Base-by-base conservation (phyloP, 2,888 invertebrate genomes). In the Hemicrepidius hirtus region DNA sequence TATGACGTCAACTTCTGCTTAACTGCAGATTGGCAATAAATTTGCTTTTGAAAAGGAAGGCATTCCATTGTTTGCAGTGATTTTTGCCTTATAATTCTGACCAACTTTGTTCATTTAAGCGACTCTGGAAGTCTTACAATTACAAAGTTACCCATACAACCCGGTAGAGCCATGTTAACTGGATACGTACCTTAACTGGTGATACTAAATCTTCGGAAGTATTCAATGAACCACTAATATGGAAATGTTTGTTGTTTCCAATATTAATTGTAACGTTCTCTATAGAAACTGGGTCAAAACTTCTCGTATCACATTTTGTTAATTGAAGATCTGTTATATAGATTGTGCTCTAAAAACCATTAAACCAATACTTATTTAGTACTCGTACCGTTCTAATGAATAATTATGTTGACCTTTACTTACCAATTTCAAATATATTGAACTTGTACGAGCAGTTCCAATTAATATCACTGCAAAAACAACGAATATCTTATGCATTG, bases 121-220 rank as follows among this genome's bases (percentile, higher is more conserved):
- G n/a, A n/a, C n/a, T n/a, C n/a, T n/a, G n/a, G n/a, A n/a, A n/a
- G n/a, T n/a, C n/a, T n/a, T n/a, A n/a, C n/a, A n/a, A n/a, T n/a
- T n/a, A n/a, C n/a, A n/a, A n/a, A n/a, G n/a, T n/a, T n/a, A n/a
- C n/a, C n/a, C n/a, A n/a, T n/a, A n/a, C n/a, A n/a, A n/a, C n/a
- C n/a, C n/a, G 40, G n/a, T 20, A 32, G n/a, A 40, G 35, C 18
- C 18, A 28, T 13, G n/a, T 44, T 60, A 57, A 57, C 37, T 55
- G 60, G n/a, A n/a, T n/a, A n/a, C n/a, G n/a, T n/a, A 79, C 81
- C 75, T 74, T 73, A 59, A 81, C 71, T 20, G 81, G 80, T 9
- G 78, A 63, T 16, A 37, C 28, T 21, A 81, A 49, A 57, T 78
- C 76, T 53, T 78, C 71, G 2, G 35, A 37, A 0, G 78, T 75